phyloP scores from a whole-genome alignment of 2,888 invertebrate genomes.

The Mellilla xanthometata region DNA sequence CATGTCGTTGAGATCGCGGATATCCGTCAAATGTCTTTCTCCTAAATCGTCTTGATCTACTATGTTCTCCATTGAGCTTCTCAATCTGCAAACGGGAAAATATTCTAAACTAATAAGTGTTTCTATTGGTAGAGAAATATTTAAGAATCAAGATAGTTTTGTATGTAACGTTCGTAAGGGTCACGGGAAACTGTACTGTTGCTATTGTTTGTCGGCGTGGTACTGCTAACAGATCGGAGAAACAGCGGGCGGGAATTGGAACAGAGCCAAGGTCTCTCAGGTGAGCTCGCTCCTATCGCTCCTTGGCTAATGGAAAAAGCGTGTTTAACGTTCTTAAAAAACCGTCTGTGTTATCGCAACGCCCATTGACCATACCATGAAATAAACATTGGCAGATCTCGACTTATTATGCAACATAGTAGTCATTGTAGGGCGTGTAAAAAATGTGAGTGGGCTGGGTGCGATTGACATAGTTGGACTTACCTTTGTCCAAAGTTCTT shows the following conservation, averaged over 20 bases:
- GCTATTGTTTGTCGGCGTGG: constrained; percentile 75
- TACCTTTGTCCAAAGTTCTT: constrained; percentile 75
- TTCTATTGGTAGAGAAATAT: constrained; percentile 1
- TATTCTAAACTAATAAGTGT: neutral
- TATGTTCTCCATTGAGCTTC: constrained; percentile 90
- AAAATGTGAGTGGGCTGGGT: constrained; percentile 13
- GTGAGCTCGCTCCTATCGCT: constrained; percentile 67
- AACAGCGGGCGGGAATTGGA: constrained; percentile 73
- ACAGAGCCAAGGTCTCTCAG: constrained; percentile 75
- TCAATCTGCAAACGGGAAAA: constrained; percentile 72
- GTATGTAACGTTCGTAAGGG: constrained; percentile 34
- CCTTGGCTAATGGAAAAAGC: constrained; percentile 50
- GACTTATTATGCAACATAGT: constrained; percentile 34
- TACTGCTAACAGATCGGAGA: constrained; percentile 72
- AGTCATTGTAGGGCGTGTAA: constrained; percentile 23
- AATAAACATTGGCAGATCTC: constrained; percentile 47
- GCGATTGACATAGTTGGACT: constrained; percentile 31
- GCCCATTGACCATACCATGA: constrained; percentile 51
- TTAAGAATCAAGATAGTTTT: constrained; percentile 27
- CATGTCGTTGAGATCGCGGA: constrained; percentile 75
- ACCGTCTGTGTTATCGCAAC: constrained; percentile 47
- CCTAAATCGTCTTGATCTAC: constrained; percentile 85
- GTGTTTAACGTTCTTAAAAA: constrained; percentile 43
- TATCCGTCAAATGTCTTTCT: constrained; percentile 70
- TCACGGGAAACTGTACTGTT: constrained; percentile 59